A percentile compares a stretch with the other conserved stretches of the same genome.
These are phyloP conservation scores for Helicolenus hilgendorfi DNA, from an alignment of 2,797 vertebrate species.

Conservation along the genomic window DNA sequence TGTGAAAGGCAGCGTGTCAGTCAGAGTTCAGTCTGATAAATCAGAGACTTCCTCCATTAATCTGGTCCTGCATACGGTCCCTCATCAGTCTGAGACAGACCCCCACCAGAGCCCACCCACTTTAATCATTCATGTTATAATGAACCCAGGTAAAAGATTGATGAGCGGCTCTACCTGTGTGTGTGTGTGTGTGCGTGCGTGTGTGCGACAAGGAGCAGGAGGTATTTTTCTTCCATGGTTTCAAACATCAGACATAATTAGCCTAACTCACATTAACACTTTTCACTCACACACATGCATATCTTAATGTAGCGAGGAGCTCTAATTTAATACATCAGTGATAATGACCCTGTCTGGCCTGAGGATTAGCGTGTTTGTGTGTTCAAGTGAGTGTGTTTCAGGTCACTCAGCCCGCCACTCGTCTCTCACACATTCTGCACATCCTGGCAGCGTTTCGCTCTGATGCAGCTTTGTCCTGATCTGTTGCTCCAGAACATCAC, in stretches of 20 bases:
- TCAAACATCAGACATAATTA: constrained; percentile 1
- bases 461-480: neutral
- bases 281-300: neutral
- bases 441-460: neutral
- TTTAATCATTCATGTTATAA: constrained; percentile 80
- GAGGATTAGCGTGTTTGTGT: constrained; percentile 52
- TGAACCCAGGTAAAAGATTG: constrained; percentile 72
- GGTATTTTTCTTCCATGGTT: neutral
- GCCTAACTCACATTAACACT: neutral
- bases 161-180: constrained; percentile 55
- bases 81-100: constrained; percentile 33
- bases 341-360: constrained; percentile 58
- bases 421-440: constrained; percentile 1
- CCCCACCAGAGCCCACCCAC: constrained; percentile 19
- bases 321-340: constrained; percentile 59
- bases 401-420: constrained; percentile 1
- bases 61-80: neutral
- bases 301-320: constrained; percentile 32
- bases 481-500: neutral
- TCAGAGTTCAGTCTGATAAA: constrained; percentile 9
- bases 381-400: constrained; percentile 38
- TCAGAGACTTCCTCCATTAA: constrained; percentile 34
- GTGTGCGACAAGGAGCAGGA: neutral
- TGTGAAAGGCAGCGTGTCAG: neutral
- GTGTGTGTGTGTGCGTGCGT: neutral